Evolutionary conservation across 2,888 invertebrate genomes (phyloP).

Genomic region (Troides aeacus): DNA sequence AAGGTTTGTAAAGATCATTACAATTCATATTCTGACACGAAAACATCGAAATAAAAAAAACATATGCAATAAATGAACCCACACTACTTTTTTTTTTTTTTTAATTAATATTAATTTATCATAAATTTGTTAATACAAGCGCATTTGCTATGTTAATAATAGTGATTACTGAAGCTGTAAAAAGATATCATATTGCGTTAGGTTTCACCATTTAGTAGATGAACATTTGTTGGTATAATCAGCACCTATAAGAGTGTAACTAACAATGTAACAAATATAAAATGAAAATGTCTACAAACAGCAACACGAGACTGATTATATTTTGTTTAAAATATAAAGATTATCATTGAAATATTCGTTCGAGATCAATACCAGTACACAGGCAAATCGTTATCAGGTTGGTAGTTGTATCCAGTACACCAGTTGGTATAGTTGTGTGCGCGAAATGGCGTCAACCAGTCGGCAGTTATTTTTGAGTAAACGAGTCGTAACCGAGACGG

Average conservation of each 20-base stretch:
- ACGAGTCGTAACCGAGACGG: constrained; percentile 74
- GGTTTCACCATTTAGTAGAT: no score
- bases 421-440: constrained; percentile 41
- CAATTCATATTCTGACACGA: background rate
- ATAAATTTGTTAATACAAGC: no score
- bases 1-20: constrained; percentile 8
- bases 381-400: constrained; percentile 23
- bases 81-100: no score
- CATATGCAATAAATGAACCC: no score
- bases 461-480: constrained; percentile 70
- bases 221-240: no score
- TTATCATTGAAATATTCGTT: constrained; percentile 13
- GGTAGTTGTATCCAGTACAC: constrained; percentile 39
- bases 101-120: no score
- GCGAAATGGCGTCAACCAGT: constrained; percentile 46
- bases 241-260: no score
- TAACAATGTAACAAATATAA: background rate
- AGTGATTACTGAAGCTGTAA: no score
- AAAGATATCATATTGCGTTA: no score
- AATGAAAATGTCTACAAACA: background rate
- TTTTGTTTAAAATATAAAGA: constrained; percentile 1
- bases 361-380: constrained; percentile 25
- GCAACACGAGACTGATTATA: background rate
- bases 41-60: no score
- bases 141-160: no score